Evolutionary conservation across 2,797 vertebrate species (phyloP).

Genomic region (Hippopotamyrus pictus): DNA sequence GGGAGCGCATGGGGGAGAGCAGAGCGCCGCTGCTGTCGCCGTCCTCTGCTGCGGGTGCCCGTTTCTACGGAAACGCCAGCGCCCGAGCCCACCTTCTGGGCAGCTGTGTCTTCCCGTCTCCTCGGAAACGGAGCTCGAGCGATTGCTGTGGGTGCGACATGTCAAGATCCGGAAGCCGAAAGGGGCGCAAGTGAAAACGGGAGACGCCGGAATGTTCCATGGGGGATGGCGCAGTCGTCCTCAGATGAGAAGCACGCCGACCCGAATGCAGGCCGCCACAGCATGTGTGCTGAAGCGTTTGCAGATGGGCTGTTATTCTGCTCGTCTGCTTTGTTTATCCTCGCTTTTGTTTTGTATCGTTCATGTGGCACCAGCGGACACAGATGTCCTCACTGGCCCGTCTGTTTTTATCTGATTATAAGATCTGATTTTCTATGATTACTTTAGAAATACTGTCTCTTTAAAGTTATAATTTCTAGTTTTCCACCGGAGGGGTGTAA

Average conservation of each 20-base stretch:
- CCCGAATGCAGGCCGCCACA: neutral
- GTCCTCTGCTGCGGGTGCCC: conserved; percentile 71
- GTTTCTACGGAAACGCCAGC: conserved; percentile 85
- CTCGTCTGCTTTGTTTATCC: neutral
- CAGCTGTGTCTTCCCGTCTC: conserved; percentile 67
- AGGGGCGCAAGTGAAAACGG: conserved; percentile 31
- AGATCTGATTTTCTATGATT: neutral
- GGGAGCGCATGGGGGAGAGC: conserved; percentile 68
- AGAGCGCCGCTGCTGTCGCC: conserved; percentile 58
- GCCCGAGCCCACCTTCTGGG: conserved; percentile 87
- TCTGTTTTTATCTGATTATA: neutral
- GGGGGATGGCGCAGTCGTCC: neutral
- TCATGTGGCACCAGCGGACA: neutral
- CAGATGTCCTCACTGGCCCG: neutral
- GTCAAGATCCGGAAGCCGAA: conserved; percentile 45
- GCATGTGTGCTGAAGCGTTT: neutral
- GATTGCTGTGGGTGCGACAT: conserved; percentile 27
- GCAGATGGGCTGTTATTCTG: neutral
- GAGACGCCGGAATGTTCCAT: neutral
- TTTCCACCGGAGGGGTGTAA: neutral
- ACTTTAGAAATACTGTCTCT: neutral
- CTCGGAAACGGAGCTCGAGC: conserved; percentile 24
- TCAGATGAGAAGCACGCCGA: neutral
- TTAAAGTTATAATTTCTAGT: neutral
- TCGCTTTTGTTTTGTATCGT: neutral